These are phyloP conservation scores for Albula glossodonta DNA, from an alignment of 2,113 vertebrate genomes.

Conservation along the genomic window DNA sequence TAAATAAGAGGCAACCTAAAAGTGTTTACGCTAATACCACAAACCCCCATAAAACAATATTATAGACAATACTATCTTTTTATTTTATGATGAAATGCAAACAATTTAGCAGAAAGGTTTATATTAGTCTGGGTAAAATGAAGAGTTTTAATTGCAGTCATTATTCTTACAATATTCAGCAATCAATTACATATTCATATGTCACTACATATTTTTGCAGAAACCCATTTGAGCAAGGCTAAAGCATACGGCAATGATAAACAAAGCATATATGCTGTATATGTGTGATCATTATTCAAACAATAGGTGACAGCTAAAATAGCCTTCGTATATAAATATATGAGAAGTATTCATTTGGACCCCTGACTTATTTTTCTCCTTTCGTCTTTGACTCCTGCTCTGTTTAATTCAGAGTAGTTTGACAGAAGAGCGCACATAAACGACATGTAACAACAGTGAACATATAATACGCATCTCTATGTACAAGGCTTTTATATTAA, in stretches of 20 bases:
- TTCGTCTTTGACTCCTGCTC: background rate
- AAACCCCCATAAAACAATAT: too few relatives aligned
- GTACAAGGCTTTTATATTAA: too few relatives aligned
- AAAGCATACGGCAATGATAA: background rate
- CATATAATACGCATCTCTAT: too few relatives aligned
- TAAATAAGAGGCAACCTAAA: too few relatives aligned
- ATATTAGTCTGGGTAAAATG: conserved; percentile 72
- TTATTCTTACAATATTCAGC: conserved; percentile 76
- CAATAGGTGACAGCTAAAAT: too few relatives aligned
- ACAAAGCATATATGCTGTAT: background rate
- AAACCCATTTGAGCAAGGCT: background rate
- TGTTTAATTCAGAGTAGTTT: background rate
- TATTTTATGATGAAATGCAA: background rate
- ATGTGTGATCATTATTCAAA: background rate
- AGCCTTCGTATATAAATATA: background rate
- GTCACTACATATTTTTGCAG: background rate
- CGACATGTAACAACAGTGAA: too few relatives aligned
- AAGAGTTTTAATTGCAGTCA: conserved; percentile 78
- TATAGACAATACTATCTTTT: too few relatives aligned
- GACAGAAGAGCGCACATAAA: too few relatives aligned
- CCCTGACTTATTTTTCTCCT: background rate
- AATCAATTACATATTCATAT: conserved; percentile 22
- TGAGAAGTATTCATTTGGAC: too few relatives aligned
- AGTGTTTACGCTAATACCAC: too few relatives aligned
- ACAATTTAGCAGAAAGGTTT: conserved; percentile 61